Conservation (phyloP, 2,888 invertebrate species). For the Formica aserva region DNA sequence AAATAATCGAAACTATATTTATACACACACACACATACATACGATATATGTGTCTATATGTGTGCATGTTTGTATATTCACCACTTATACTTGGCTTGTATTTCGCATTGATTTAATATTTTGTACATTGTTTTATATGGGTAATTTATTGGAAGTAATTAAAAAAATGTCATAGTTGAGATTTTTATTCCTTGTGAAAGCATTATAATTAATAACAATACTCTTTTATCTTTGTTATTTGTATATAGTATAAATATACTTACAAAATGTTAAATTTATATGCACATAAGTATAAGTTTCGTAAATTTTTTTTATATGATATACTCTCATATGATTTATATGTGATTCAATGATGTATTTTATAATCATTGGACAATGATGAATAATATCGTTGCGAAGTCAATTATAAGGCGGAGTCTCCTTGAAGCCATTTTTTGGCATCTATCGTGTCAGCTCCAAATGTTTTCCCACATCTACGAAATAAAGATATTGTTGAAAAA, state of each 20-base stretch:
- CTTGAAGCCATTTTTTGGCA: constrained; percentile 91
- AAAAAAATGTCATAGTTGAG: neutral
- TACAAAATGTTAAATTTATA: neutral
- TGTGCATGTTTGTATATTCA: neutral
- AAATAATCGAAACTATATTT: constrained; percentile 33
- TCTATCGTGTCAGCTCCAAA: constrained; percentile 91
- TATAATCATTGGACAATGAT: neutral
- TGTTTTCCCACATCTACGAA: constrained; percentile 90
- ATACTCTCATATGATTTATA: neutral
- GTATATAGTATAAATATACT: neutral
- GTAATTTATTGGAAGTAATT: neutral
- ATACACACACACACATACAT: neutral
- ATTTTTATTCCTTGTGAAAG: neutral
- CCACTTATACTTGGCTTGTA: neutral
- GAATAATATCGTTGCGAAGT: neutral
- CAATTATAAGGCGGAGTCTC: constrained; percentile 85
- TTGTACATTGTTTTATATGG: neutral
- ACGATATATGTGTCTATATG: neutral
- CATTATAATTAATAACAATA: neutral
- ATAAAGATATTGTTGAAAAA: constrained; percentile 20
- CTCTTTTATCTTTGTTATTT: neutral
- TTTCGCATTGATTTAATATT: neutral
- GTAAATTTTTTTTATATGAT: neutral
- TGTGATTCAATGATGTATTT: neutral
- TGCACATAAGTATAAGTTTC: neutral